Base-by-base conservation (phyloP, 2,888 invertebrate genomes). In the Odontocolon sp. region DNA sequence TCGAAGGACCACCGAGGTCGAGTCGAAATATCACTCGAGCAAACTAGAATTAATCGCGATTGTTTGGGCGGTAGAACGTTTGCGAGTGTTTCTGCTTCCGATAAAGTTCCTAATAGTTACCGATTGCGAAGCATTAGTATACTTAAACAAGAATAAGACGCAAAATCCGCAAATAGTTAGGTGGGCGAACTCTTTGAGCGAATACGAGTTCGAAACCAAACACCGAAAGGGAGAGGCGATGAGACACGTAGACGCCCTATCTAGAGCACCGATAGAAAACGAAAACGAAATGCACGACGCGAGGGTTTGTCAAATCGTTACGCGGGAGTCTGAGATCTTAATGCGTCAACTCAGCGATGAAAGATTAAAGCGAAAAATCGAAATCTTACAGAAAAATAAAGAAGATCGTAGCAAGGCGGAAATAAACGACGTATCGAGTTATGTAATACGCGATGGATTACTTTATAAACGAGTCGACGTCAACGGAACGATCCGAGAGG, bases 1-100 rank as follows among this genome's bases (percentile, higher is more conserved):
- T 11, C 79, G 81, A 59, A 80, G 82, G 57, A 84, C 83, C 1
- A 81, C 82, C 4, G 70, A 75, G 8, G 73, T 61, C 4, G 84
- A 85, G 67, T 68, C 69, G 18, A 76, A 57, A n/a, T n/a, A n/a
- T n/a, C n/a, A n/a, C n/a, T n/a, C n/a, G n/a, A n/a, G n/a, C n/a
- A n/a, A n/a, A n/a, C 47, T 75, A 14, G 64, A 77, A 18, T 14
- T 77, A 0, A 67, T 72, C 61, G 68, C 68, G 1, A 6, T 68
- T 2, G 77, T 68, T 6, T 72, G 63, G 67, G 31, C 67, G 0
- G 50, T 72, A 0, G 68, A 75, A 3, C 18, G 75, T 6, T 69
- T 64, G 21, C 40, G 75, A 18, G 23, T 45, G n/a, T 64, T 69
- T 47, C 9, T 75, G 9, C 9, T 75, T 2, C 16, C 47, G 5